These are phyloP conservation scores for Dolichomitus sp. DNA, from an alignment of 2,888 invertebrate species.

Conservation along the genomic window DNA sequence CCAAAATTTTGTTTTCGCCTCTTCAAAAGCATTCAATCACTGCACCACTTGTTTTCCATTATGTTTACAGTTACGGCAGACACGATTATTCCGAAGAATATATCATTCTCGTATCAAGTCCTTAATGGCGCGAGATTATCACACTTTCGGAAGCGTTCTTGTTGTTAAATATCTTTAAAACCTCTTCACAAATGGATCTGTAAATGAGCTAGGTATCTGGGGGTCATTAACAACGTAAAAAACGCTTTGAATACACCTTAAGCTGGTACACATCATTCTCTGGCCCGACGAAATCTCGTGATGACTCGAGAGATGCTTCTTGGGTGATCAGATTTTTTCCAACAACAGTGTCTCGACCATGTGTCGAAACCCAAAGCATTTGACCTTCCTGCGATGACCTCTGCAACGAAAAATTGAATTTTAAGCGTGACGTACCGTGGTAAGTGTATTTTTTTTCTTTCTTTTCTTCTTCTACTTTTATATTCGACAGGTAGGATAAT, in stretches of 20 bases:
- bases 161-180: constrained; percentile 33
- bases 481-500: not conserved
- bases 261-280: too few relatives aligned
- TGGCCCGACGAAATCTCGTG: not conserved
- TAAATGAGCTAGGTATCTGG: constrained; percentile 19
- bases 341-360: not conserved
- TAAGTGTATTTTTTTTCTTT: constrained; percentile 31
- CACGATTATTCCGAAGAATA: not conserved
- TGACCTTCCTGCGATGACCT: not conserved
- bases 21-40: not conserved
- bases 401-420: constrained; percentile 14
- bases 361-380: not conserved
- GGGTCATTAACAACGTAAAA: constrained; percentile 18
- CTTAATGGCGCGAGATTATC: constrained; percentile 47
- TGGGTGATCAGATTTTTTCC: constrained; percentile 4
- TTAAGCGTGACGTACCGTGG: not conserved
- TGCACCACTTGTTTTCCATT: not conserved
- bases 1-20: not conserved
- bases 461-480: not conserved
- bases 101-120: constrained; percentile 6
- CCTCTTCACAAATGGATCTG: constrained; percentile 20
- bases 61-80: not conserved
- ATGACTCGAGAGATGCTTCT: not conserved
- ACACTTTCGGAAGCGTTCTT: not conserved
- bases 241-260: not conserved